Evolutionary conservation across 2,113 vertebrate species (phyloP), one percentile per base, ranked within the genome.

Genomic region (Callaeas wilsoni): DNA sequence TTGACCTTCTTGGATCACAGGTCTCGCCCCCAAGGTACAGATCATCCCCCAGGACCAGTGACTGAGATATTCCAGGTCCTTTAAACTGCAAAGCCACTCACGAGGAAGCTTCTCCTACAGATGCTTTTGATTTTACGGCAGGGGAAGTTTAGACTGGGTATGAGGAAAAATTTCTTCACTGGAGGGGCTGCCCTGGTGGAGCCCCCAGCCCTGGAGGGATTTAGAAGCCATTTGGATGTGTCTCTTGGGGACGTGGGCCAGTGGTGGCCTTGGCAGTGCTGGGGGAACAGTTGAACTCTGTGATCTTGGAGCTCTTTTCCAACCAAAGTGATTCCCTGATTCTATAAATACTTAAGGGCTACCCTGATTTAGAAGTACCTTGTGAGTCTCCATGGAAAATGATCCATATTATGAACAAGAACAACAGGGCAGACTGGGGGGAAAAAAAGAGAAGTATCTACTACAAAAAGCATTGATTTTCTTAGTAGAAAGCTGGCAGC

Each of bases 161-260:
- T 3, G 3, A 10, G 7, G 53, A 37, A 30, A 41, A 25, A 60
- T 33, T 47, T 23, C 7, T 53, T 29, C 15, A 3, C 6, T 16
- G 21, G 5, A 53, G 53, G 15, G 7, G 17, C 7, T 65, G 44
- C 25, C 6, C 19, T 26, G 50, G 42, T 35, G 30, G 16, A 73
- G 8, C 9, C 10, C 8, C 6, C 7, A 7, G 0, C 6, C 30
- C 13, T 59, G 20, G 3, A n/a, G 18, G 21, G n/a, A 32, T 32
- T 46, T n/a, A 27, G 46, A 59, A 26, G 12, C 14, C 7, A 7
- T 35, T 7, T 12, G 30, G 37, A 39, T n/a, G 11, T 32, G 18
- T 16, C 42, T 44, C 27, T 6, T 50, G 57, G 23, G 42, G 19
- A n/a, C 27, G 21, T 4, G 22, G 27, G 16, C 8, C 25, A 41